phyloP scores from a whole-genome alignment of 2,797 vertebrate species.

The Rhynchonycteris naso region DNA sequence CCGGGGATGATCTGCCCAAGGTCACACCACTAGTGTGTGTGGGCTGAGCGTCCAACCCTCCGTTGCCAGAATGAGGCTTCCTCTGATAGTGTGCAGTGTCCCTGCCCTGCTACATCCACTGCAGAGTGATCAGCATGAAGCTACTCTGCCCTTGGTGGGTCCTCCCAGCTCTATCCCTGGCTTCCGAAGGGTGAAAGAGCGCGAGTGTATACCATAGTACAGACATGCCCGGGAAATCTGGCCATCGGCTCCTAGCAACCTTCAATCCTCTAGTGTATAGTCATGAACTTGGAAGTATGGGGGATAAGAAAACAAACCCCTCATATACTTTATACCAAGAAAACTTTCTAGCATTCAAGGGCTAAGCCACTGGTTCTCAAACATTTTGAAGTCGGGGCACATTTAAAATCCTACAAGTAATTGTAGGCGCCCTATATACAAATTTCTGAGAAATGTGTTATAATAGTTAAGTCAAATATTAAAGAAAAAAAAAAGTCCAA shows the following conservation, averaged over 20 bases:
- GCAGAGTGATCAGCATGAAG: not conserved
- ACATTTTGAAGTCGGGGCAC: no score
- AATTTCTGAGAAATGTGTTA: no score
- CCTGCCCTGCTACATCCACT: no score
- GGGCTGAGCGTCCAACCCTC: not conserved
- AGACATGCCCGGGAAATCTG: not conserved
- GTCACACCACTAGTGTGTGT: not conserved
- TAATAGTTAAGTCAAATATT: no score
- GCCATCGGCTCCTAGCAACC: not conserved
- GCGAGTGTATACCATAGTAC: not conserved
- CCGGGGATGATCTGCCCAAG: not conserved
- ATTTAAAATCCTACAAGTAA: no score
- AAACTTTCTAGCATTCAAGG: not conserved
- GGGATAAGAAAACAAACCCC: not conserved
- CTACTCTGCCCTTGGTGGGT: not conserved
- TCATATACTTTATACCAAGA: not conserved
- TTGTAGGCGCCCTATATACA: no score
- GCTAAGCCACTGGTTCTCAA: not conserved
- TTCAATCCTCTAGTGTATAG: not conserved
- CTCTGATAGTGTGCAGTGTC: rapidly evolving
- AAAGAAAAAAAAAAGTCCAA: no score
- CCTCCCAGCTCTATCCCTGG: not conserved
- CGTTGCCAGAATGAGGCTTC: not conserved
- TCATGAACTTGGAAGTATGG: not conserved
- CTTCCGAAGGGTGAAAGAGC: not conserved